Conservation (phyloP, 2,113 vertebrate genomes). For the Brachirus orientalis region DNA sequence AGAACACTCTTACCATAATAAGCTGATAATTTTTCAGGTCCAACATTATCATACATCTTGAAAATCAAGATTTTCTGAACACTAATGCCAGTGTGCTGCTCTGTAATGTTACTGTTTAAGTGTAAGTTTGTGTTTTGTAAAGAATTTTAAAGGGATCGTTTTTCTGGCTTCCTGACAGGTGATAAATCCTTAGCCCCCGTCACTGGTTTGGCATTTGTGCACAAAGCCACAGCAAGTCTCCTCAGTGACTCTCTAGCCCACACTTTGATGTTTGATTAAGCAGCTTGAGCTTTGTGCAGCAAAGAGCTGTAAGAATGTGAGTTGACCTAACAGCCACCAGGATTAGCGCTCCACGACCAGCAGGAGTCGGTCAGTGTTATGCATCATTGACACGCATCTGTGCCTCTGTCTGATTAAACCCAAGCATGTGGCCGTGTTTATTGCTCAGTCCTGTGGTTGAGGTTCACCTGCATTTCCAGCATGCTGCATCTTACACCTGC, state of each 20-base stretch:
- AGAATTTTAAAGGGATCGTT: conserved; percentile 23
- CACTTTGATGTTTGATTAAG: conserved; percentile 56
- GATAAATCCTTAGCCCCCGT: conserved; percentile 28
- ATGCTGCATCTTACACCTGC: conserved; percentile 5
- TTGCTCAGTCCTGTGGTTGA: not conserved
- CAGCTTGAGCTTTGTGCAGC: conserved; percentile 18
- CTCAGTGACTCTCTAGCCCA: conserved; percentile 38
- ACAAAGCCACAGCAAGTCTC: conserved; percentile 38
- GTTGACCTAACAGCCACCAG: conserved; percentile 9
- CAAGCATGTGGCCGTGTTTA: conserved; percentile 26
- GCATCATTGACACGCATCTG: not conserved
- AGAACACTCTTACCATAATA: no score
- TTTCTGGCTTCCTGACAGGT: conserved; percentile 26
- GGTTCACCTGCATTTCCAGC: conserved; percentile 4
- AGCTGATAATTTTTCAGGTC: no score
- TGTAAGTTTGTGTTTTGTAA: not conserved
- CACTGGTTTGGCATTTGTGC: conserved; percentile 23
- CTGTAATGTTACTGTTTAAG: not conserved
- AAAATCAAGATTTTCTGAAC: not conserved
- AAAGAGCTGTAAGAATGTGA: conserved; percentile 26
- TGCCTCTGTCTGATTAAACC: conserved; percentile 29
- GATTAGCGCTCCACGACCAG: not conserved
- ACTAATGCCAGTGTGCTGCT: no score
- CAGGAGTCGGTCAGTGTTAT: not conserved
- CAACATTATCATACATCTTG: no score